Evolutionary conservation across 2,797 vertebrate species (phyloP).

Genomic region (Lophotriccus pileatus): DNA sequence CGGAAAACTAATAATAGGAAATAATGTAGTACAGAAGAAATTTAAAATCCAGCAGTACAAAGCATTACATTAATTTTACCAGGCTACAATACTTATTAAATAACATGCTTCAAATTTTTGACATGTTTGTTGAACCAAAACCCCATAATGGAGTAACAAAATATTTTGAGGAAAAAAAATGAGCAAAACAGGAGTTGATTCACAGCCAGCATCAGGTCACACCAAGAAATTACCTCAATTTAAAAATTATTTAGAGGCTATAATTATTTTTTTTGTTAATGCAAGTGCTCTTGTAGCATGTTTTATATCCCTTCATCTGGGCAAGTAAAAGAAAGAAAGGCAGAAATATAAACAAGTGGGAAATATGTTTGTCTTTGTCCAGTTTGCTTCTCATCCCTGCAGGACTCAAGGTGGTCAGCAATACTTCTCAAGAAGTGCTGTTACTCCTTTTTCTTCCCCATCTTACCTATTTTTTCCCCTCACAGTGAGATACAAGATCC

Average conservation of each 20-base stretch:
- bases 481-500: not conserved
- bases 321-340: not conserved
- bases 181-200: not conserved
- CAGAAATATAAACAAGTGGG: not conserved
- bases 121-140: not conserved
- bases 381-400: not conserved
- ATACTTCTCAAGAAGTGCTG: not conserved
- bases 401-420: not conserved
- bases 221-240: conserved; percentile 12
- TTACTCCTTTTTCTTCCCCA: not conserved
- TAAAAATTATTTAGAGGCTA: not conserved
- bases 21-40: not conserved
- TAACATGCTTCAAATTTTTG: not conserved
- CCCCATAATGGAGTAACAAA: not conserved
- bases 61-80: not conserved
- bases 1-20: not conserved
- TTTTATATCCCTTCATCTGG: not conserved
- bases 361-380: not conserved
- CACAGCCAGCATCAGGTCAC: not conserved
- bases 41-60: not conserved
- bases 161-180: not conserved
- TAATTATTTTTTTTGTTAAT: not conserved
- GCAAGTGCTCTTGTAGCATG: not conserved
- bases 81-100: not conserved
- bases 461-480: not conserved